Evolutionary conservation across 2,888 invertebrate genomes (phyloP).

Genomic region (Dicycla oo): DNA sequence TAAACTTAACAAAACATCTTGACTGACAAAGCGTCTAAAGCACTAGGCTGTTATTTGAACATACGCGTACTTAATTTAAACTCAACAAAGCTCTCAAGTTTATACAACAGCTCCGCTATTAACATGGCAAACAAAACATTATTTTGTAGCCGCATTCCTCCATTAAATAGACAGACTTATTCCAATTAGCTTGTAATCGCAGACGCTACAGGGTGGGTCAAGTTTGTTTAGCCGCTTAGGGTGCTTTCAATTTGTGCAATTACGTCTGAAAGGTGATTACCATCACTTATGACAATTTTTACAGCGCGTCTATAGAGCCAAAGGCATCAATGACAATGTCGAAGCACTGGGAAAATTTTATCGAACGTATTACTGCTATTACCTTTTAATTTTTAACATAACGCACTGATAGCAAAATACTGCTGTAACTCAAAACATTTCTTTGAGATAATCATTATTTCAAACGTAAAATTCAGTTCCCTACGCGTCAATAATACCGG

Average conservation of each 20-base stretch:
- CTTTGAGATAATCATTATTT: too few species aligned
- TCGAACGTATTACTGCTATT: too few species aligned
- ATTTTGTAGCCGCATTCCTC: constrained; percentile 39
- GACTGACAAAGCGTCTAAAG: constrained; percentile 2
- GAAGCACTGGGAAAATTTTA: not conserved
- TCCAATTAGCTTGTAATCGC: constrained; percentile 56
- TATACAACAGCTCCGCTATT: constrained; percentile 53
- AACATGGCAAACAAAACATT: constrained; percentile 50
- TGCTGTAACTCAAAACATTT: too few species aligned
- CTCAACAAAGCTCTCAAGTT: constrained; percentile 39
- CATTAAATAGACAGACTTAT: constrained; percentile 56
- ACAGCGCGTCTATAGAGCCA: not conserved
- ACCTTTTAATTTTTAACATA: too few species aligned
- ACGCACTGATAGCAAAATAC: too few species aligned
- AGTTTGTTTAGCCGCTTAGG: constrained; percentile 42
- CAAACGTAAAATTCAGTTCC: too few species aligned
- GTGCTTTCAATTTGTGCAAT: constrained; percentile 32
- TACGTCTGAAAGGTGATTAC: not conserved
- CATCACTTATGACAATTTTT: constrained; percentile 1
- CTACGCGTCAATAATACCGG: too few species aligned
- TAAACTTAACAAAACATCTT: constrained; percentile 7
- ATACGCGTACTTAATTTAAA: constrained; percentile 26
- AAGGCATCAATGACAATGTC: not conserved
- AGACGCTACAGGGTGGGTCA: constrained; percentile 37
- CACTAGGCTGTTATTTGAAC: constrained; percentile 42